These are phyloP conservation scores for Cyphomyrus discorhynchus DNA, from an alignment of 2,113 vertebrate species.

Conservation along the genomic window DNA sequence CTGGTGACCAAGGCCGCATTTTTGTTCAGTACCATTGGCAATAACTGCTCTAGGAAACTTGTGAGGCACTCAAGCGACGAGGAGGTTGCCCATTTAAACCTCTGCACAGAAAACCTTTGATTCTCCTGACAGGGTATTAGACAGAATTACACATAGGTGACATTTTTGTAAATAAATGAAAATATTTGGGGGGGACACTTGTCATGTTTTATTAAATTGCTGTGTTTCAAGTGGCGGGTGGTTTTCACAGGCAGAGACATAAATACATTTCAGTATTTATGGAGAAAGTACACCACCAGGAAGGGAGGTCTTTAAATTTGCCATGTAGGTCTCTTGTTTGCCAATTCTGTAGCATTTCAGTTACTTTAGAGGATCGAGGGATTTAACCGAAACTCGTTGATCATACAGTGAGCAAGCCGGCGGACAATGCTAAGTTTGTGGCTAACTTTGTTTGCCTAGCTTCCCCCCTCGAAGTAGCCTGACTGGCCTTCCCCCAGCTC, in stretches of 20 bases:
- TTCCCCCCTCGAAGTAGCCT: not conserved
- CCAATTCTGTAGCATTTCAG: not conserved
- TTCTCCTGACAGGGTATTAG: not conserved
- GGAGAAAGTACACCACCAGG: not conserved
- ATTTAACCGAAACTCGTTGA: not conserved
- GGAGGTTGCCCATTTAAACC: not conserved
- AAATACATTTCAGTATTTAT: constrained; percentile 1
- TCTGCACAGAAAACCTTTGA: not conserved
- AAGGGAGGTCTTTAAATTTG: not conserved
- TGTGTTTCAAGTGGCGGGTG: not conserved
- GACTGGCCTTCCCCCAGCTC: not conserved
- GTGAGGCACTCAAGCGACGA: not conserved
- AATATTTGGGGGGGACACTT: constrained; percentile 1
- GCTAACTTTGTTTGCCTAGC: not conserved
- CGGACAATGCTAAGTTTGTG: not conserved
- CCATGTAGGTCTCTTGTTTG: not conserved
- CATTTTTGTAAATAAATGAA: not conserved
- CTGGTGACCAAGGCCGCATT: not conserved
- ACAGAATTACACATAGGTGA: not conserved
- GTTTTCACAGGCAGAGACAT: not conserved
- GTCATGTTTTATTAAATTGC: not conserved
- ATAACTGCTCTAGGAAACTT: not conserved
- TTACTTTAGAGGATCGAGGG: not conserved
- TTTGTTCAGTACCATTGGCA: not conserved
- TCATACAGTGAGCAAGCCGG: not conserved